A percentile compares a stretch with the other conserved stretches of the same genome.
Conservation (phyloP, 2,888 invertebrate genomes). For the Eurois occulta region DNA sequence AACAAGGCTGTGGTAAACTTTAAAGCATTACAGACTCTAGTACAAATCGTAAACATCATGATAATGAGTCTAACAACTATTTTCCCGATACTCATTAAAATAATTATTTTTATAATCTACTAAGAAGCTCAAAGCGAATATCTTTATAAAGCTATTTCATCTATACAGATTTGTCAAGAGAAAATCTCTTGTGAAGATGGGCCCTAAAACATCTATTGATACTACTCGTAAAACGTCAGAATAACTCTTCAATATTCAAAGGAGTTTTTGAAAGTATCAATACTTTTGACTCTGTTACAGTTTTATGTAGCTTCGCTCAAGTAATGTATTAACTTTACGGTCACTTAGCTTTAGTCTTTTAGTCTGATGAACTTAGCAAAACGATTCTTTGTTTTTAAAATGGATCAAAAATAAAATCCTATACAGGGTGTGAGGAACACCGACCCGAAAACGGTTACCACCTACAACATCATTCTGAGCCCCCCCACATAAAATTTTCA, state of each 20-base stretch:
- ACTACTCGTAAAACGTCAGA: slow-evolving; percentile 34
- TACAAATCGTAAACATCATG: background rate
- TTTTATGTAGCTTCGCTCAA: background rate
- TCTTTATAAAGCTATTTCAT: background rate
- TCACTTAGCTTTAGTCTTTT: slow-evolving; percentile 5
- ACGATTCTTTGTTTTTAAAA: background rate
- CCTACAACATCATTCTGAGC: too few relatives aligned
- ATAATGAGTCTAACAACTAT: background rate
- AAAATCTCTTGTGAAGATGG: slow-evolving; percentile 4
- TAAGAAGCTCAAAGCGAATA: slow-evolving; percentile 4
- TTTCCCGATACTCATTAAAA: background rate
- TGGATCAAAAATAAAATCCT: background rate
- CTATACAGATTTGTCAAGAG: slow-evolving; percentile 12
- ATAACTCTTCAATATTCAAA: slow-evolving; percentile 37
- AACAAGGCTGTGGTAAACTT: too few relatives aligned
- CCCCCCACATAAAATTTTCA: too few relatives aligned
- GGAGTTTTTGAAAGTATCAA: slow-evolving; percentile 27
- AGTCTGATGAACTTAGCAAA: background rate
- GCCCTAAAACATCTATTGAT: slow-evolving; percentile 37
- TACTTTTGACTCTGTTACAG: slow-evolving; percentile 27
- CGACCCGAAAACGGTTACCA: too few relatives aligned
- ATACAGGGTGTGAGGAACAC: too few relatives aligned
- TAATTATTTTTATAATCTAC: too few relatives aligned
- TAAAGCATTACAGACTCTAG: background rate
- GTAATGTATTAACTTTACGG: background rate